phyloP scores from a whole-genome alignment of 2,113 vertebrate genomes.

The Eidolon helvum region DNA sequence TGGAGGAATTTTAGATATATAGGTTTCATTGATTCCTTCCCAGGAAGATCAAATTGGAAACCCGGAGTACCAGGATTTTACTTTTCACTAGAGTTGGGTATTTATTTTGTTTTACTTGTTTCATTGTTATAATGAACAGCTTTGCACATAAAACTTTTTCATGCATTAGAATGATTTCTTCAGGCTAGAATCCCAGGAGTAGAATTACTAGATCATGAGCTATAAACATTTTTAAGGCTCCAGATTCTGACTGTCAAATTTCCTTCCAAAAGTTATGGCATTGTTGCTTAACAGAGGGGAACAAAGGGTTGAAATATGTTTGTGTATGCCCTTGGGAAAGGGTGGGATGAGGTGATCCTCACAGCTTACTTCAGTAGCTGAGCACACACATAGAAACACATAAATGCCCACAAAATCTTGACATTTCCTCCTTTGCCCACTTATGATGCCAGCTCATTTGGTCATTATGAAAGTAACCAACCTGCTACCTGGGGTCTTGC shows the following conservation, averaged over 20 bases:
- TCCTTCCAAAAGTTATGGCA: constrained; percentile 22
- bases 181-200: constrained; percentile 48
- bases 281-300: constrained; percentile 3
- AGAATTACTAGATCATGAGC: constrained; percentile 40
- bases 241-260: constrained; percentile 50
- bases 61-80: neutral
- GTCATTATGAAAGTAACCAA: neutral
- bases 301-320: constrained; percentile 4
- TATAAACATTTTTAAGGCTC: constrained; percentile 60
- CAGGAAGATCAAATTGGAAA: neutral
- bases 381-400: neutral
- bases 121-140: constrained; percentile 40
- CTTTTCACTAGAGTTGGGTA: neutral
- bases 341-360: neutral
- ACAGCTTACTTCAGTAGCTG: neutral
- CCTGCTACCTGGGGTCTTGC: neutral
- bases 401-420: neutral
- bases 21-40: constrained; percentile 1
- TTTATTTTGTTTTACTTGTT: constrained; percentile 43
- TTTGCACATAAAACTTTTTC: constrained; percentile 28
- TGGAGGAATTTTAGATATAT: neutral
- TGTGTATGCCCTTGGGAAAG: neutral
- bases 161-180: constrained; percentile 43
- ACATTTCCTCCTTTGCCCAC: neutral
- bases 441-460: neutral